Conservation (phyloP, 2,888 invertebrate species). For the Crocallis elinguaria region DNA sequence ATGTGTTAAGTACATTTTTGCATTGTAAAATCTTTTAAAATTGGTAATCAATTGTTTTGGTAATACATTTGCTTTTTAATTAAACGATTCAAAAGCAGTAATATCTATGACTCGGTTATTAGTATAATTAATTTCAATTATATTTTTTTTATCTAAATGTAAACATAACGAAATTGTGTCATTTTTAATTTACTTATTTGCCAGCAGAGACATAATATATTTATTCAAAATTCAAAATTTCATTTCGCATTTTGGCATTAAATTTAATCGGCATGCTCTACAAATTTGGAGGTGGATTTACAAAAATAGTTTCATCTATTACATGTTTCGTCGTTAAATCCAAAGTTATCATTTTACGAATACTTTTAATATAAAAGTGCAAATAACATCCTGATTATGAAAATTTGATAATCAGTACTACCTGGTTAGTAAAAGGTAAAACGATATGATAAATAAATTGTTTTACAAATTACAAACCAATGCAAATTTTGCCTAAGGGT, state of each 20-base stretch:
- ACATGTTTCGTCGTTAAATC: background rate
- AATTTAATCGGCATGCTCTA: slow-evolving; percentile 75
- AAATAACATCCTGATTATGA: no score
- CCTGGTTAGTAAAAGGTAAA: no score
- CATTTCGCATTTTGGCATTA: slow-evolving; percentile 62
- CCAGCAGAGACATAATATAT: slow-evolving; percentile 73
- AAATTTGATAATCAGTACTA: no score
- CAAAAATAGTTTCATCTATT: slow-evolving; percentile 4
- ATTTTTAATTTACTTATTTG: slow-evolving; percentile 41
- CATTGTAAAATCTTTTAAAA: no score
- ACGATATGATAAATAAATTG: no score
- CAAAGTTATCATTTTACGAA: background rate
- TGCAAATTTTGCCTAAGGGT: no score
- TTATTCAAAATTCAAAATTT: slow-evolving; percentile 76
- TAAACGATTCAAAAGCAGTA: no score
- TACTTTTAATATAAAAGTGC: background rate
- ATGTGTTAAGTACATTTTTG: no score
- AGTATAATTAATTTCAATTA: background rate
- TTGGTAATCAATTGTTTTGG: no score
- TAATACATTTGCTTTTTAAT: no score
- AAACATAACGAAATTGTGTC: background rate
- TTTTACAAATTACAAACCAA: no score
- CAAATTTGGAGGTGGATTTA: slow-evolving; percentile 74
- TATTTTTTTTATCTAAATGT: slow-evolving; percentile 5
- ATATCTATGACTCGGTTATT: no score